Evolutionary conservation across 2,113 vertebrate species (phyloP).

Genomic region (Dicerorhinus sumatrensis): DNA sequence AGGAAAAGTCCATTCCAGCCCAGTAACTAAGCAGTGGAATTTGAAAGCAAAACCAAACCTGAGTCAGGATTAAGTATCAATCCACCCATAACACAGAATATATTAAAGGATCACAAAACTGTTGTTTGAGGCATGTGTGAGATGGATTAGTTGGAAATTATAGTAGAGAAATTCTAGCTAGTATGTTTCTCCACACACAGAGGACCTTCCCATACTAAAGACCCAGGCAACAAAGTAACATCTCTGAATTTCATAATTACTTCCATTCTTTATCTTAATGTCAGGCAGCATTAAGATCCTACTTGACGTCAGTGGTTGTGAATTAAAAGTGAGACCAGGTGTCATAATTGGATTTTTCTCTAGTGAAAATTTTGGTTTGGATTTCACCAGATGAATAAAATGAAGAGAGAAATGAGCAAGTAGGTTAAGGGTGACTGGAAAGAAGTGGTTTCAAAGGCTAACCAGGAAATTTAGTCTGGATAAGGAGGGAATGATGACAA

Average conservation of each 20-base stretch:
- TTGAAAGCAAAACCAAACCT: background rate
- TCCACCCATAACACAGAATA: background rate
- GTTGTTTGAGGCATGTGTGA: background rate
- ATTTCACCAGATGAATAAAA: background rate
- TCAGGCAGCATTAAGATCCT: background rate
- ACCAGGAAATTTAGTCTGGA: background rate
- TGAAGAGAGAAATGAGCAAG: background rate
- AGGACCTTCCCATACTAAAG: background rate
- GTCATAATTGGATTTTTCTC: background rate
- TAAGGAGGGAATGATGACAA: background rate
- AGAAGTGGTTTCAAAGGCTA: background rate
- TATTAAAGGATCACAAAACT: background rate
- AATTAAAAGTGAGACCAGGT: background rate
- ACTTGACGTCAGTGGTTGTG: background rate
- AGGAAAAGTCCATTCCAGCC: background rate
- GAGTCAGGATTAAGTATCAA: background rate
- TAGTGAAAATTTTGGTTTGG: background rate
- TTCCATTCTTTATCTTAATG: background rate
- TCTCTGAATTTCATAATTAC: background rate
- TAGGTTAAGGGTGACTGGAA: background rate
- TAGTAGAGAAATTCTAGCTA: background rate
- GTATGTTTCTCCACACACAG: background rate
- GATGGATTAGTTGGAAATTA: background rate
- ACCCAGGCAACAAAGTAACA: background rate
- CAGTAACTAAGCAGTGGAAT: background rate